phyloP scores from a whole-genome alignment of 1,140 invertebrate genomes.

The Formica exsecta region DNA sequence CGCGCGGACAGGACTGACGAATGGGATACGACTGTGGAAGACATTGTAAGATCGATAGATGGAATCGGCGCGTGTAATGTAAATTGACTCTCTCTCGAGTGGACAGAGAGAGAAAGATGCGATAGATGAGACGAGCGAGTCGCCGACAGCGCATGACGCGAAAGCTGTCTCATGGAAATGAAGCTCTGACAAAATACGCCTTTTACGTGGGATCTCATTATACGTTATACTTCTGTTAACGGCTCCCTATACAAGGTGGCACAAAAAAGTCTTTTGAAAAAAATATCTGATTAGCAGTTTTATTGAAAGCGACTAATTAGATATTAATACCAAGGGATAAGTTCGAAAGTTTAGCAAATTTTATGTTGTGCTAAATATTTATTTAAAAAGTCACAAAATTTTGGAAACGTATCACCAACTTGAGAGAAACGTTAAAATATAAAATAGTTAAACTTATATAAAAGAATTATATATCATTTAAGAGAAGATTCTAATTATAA shows the following conservation, averaged over 20 bases:
- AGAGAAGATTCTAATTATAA: not conserved
- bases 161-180: constrained; percentile 32
- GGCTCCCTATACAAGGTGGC: no score
- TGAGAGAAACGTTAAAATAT: not conserved
- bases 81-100: constrained; percentile 71
- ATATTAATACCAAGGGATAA: not conserved
- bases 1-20: constrained; percentile 75
- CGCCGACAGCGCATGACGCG: constrained; percentile 52
- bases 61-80: constrained; percentile 76
- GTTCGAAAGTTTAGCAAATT: not conserved
- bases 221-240: not conserved
- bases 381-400: no score
- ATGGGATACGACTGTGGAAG: constrained; percentile 69
- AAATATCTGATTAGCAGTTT: not conserved
- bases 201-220: constrained; percentile 27
- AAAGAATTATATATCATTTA: no score
- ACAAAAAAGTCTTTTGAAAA: not conserved
- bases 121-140: constrained; percentile 50
- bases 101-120: constrained; percentile 16
- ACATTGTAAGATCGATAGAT: constrained; percentile 77
- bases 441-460: not conserved
- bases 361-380: not conserved
- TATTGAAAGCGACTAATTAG: not conserved
- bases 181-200: constrained; percentile 13
- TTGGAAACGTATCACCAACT: no score